These are phyloP conservation scores for Sylvia atricapilla DNA, from an alignment of 2,113 vertebrate genomes.

Conservation along the genomic window DNA sequence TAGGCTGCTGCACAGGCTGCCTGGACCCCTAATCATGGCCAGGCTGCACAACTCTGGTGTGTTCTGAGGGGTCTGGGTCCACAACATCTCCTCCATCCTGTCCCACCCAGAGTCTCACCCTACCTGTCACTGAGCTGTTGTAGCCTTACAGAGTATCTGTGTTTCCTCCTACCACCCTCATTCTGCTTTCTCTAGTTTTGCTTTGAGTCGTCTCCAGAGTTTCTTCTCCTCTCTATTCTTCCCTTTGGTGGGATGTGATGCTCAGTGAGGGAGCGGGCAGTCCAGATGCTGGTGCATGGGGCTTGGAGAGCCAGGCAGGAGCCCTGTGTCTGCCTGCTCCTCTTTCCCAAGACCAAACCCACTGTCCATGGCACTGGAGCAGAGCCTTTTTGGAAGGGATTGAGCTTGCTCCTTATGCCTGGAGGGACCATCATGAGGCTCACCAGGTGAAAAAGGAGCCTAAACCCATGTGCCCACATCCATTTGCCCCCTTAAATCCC, in stretches of 20 bases:
- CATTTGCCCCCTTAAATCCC: not conserved
- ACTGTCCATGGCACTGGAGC: accelerated
- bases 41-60: not conserved
- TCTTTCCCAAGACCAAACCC: not conserved
- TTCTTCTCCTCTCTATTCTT: constrained; percentile 19
- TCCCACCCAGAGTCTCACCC: accelerated
- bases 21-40: not conserved
- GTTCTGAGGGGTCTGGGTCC: not conserved
- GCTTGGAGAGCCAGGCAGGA: not conserved
- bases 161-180: not conserved
- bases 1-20: not conserved
- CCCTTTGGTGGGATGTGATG: not conserved
- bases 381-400: not conserved
- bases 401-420: accelerated
- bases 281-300: not conserved
- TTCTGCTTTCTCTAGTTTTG: constrained; percentile 65
- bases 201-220: constrained; percentile 19
- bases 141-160: not conserved
- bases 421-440: not conserved
- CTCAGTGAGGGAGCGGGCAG: not conserved
- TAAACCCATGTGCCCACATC: not conserved
- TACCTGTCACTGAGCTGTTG: not conserved
- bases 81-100: not conserved
- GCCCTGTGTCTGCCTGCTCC: not conserved
- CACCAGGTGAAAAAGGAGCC: not conserved